Base-by-base conservation (phyloP, 1,140 invertebrate species). In the Drosophila seguyi region DNA sequence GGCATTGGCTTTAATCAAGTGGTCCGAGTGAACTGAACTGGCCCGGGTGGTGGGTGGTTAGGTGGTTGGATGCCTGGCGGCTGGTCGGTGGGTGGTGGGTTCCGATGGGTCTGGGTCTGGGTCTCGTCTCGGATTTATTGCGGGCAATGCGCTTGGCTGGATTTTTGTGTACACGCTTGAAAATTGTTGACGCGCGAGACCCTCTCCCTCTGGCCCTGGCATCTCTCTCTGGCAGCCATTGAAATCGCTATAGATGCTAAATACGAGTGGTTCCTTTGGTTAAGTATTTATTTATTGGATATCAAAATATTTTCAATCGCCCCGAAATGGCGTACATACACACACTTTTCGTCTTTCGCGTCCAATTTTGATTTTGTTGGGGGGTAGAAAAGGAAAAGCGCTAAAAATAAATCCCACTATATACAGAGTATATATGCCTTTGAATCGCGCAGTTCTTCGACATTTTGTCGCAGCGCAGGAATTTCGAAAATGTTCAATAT, bases 1-100 rank as follows among this genome's bases (percentile, higher is more conserved):
- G 82, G 84, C 84, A 82, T 86, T 88, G 83, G 84, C 83, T 84
- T 87, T 87, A 87, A 87, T 87, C 84, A 87, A 87, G 81, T 85
- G 77, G 66, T 65, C 81, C 81, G 80, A 63, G 60, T 65, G 75
- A 58, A 60, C 66, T 65, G 61, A 58, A 63, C 66, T 71, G 68
- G 58, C 61, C 71, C 52, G 66, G 38, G 41, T 74, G 52, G 36
- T 75, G 29, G 72, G 58, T 18, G 50, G 71, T 16, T 69, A 45
- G 56, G 41, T 62, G 60, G 39, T 55, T 59, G 75, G 48, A n/a
- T 44, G 45, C 44, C n/a, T 52, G 36, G 47, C 57, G 47, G 45
- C 25, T 63, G 47, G 34, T 36, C 60, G 63, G 52, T 59, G 25
- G 25, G 18, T 62, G 60, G 44, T 82, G 71, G 67, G 52, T 79